Percentiles rank a stretch among this genome's conserved stretches.
Conservation (phyloP, 2,797 vertebrate species). For the Coendou prehensilis region DNA sequence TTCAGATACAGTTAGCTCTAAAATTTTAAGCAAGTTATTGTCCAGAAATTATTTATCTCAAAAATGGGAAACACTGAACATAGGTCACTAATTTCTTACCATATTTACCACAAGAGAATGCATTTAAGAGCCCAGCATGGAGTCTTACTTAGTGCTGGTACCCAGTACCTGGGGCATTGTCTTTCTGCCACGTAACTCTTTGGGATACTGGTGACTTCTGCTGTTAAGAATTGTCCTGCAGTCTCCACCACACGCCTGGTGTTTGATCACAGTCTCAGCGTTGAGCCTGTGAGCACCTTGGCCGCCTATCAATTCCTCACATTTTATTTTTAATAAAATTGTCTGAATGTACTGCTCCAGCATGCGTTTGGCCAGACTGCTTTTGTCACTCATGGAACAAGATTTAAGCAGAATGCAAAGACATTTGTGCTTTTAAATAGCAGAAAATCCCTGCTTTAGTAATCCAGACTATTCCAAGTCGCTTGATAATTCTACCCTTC, state of each 20-base stretch:
- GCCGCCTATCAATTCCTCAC: not conserved
- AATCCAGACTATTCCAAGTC: not conserved
- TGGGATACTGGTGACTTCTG: not conserved
- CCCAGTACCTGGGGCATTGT: not conserved
- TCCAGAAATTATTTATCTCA: not conserved
- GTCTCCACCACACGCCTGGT: not conserved
- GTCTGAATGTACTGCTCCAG: not conserved
- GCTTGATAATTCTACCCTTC: not conserved
- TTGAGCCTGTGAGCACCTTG: not conserved
- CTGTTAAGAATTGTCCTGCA: not conserved
- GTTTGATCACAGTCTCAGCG: not conserved
- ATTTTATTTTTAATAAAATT: slow-evolving; percentile 4
- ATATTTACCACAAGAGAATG: not conserved
- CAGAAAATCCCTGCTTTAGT: not conserved
- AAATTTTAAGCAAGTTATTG: not conserved
- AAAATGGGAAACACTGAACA: not conserved
- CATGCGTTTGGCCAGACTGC: not conserved
- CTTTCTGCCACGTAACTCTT: not conserved
- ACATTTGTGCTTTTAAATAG: not conserved
- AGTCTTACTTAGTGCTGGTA: too few species aligned
- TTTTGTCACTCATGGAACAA: not conserved
- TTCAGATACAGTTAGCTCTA: not conserved
- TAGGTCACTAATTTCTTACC: not conserved
- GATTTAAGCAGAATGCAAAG: not conserved
- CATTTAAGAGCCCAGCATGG: not conserved